Percentiles rank a stretch among this genome's conserved stretches.
phyloP scores from a whole-genome alignment of 2,797 vertebrate species.

The Karalla daura region DNA sequence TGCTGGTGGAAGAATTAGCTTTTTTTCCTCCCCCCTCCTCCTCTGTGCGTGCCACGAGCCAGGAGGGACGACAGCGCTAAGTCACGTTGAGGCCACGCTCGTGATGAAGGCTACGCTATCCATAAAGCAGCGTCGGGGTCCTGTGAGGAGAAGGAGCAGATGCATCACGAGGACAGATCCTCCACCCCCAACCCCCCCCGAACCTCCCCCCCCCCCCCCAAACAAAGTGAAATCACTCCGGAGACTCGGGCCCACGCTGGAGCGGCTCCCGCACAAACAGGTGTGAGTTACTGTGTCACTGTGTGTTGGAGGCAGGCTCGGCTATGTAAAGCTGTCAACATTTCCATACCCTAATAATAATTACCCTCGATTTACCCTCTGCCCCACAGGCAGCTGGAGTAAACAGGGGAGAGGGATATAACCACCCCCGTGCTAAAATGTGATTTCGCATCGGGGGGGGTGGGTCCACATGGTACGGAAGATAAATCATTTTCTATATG shows the following conservation, averaged over 20 bases:
- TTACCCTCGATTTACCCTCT: constrained; percentile 76
- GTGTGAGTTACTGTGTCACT: constrained; percentile 47
- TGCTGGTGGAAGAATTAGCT: constrained; percentile 45
- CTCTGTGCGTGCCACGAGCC: constrained; percentile 48
- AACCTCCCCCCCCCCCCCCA: too few relatives aligned
- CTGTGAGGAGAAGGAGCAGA: constrained; percentile 34
- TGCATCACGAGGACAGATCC: constrained; percentile 32
- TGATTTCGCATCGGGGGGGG: constrained; percentile 73
- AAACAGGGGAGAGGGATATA: constrained; percentile 72
- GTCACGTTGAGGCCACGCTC: constrained; percentile 47
- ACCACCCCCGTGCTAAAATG: constrained; percentile 56
- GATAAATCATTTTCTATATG: constrained; percentile 76
- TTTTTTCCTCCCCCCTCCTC: too few relatives aligned
- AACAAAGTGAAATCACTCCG: constrained; percentile 32
- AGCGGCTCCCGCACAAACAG: constrained; percentile 47
- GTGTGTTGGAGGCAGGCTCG: constrained; percentile 24
- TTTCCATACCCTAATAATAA: constrained; percentile 76
- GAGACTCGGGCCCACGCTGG: constrained; percentile 30
- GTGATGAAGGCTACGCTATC: constrained; percentile 47
- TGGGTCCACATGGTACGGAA: constrained; percentile 69
- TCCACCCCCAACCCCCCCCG: too few relatives aligned
- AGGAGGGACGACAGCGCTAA: constrained; percentile 55
- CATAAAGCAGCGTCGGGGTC: constrained; percentile 45
- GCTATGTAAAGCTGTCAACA: constrained; percentile 67
- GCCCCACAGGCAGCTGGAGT: constrained; percentile 59